These are phyloP conservation scores for Phrynosoma blainvillii DNA, from an alignment of 2,113 vertebrate species.

Conservation along the genomic window DNA sequence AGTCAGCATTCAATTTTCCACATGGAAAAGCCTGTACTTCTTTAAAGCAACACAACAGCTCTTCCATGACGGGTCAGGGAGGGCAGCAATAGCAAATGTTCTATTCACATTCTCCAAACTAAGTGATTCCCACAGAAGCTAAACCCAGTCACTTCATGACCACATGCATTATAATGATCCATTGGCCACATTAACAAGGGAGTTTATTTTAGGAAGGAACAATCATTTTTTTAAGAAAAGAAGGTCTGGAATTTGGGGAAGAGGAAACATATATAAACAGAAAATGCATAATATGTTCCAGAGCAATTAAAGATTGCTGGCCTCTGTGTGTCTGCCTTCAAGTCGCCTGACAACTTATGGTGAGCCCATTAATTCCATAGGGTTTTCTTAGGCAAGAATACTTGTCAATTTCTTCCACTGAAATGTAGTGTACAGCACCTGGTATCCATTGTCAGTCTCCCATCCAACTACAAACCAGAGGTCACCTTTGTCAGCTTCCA, in stretches of 20 bases:
- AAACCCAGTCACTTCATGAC: neutral
- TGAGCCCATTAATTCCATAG: too few relatives aligned
- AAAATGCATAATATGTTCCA: neutral
- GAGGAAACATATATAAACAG: neutral
- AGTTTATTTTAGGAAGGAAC: too few relatives aligned
- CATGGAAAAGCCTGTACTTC: neutral
- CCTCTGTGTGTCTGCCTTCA: too few relatives aligned
- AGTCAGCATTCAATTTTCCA: neutral
- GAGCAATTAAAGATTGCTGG: neutral
- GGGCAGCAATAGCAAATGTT: neutral
- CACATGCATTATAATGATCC: neutral
- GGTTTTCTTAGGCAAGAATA: too few relatives aligned
- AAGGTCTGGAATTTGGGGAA: too few relatives aligned
- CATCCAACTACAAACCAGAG: too few relatives aligned
- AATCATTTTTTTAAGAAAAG: too few relatives aligned
- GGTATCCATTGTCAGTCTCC: too few relatives aligned
- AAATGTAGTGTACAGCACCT: too few relatives aligned
- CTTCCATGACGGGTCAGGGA: neutral
- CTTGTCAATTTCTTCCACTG: too few relatives aligned
- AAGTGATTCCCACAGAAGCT: neutral
- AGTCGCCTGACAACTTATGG: too few relatives aligned
- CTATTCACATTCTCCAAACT: neutral
- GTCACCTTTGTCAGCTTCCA: too few relatives aligned
- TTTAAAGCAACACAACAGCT: neutral
- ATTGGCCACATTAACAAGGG: neutral